phyloP scores from a whole-genome alignment of 1,140 invertebrate genomes.

The Patella vulgata region DNA sequence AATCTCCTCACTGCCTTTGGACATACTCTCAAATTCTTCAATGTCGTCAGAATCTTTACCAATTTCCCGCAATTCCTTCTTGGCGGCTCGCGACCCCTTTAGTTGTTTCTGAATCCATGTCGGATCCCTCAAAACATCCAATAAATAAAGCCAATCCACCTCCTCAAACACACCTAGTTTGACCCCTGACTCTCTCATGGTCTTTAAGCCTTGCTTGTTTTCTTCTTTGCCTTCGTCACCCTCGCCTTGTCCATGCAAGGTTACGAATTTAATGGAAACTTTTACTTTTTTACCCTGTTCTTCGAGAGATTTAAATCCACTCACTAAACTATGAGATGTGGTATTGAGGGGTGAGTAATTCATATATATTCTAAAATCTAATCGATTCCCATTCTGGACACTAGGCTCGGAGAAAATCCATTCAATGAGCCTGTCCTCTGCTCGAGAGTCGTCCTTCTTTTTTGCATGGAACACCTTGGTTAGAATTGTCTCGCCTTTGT shows the following conservation, averaged over 20 bases:
- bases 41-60: slow-evolving; percentile 2
- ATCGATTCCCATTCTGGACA: background rate
- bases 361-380: slow-evolving; percentile 12
- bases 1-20: background rate
- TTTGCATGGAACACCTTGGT: slow-evolving; percentile 13
- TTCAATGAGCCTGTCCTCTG: slow-evolving; percentile 15
- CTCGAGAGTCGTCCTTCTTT: slow-evolving; percentile 6
- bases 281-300: slow-evolving; percentile 11
- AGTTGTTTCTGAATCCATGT: slow-evolving; percentile 7
- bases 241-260: slow-evolving; percentile 6
- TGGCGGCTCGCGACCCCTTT: background rate
- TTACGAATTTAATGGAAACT: slow-evolving; percentile 12
- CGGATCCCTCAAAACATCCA: slow-evolving; percentile 9
- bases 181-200: slow-evolving; percentile 8
- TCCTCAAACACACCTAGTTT: slow-evolving; percentile 8
- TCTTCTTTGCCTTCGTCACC: slow-evolving; percentile 14
- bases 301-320: slow-evolving; percentile 9
- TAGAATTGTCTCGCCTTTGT: slow-evolving; percentile 1
- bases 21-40: background rate
- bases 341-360: slow-evolving; percentile 15
- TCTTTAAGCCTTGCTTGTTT: slow-evolving; percentile 12
- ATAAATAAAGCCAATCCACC: slow-evolving; percentile 11
- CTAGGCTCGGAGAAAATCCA: slow-evolving; percentile 14
- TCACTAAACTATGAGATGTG: slow-evolving; percentile 9
- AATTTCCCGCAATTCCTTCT: background rate